A percentile compares a stretch with the other conserved stretches of the same genome.
Evolutionary conservation across 1,140 invertebrate genomes (phyloP).

Genomic region (Drosophila pandora): DNA sequence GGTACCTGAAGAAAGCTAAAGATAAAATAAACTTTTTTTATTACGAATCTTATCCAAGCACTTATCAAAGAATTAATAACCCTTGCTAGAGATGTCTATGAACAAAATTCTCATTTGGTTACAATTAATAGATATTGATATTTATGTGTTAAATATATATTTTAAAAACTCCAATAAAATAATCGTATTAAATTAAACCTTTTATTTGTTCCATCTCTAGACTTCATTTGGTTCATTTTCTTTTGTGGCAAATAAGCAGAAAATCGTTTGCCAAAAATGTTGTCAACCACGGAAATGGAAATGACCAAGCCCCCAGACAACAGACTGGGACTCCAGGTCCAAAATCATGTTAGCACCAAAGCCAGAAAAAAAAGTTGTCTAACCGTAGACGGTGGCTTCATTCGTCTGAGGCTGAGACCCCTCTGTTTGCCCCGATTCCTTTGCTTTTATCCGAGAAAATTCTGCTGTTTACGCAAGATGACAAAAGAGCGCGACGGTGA

Average conservation of each 20-base stretch:
- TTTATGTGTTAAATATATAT: no score
- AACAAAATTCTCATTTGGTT: background rate
- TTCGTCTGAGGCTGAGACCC: background rate
- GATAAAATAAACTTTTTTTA: slow-evolving; percentile 1
- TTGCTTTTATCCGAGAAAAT: slow-evolving; percentile 27
- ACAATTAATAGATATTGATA: no score
- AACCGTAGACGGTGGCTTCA: slow-evolving; percentile 23
- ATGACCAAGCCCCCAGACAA: slow-evolving; percentile 54
- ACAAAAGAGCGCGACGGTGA: slow-evolving; percentile 48
- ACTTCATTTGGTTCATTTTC: slow-evolving; percentile 33
- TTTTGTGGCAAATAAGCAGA: slow-evolving; percentile 78
- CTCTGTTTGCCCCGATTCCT: slow-evolving; percentile 5
- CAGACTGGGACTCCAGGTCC: slow-evolving; percentile 30
- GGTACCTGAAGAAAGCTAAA: slow-evolving; percentile 8
- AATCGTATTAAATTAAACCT: background rate
- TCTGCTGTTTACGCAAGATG: slow-evolving; percentile 72
- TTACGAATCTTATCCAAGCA: background rate
- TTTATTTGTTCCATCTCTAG: slow-evolving; percentile 44
- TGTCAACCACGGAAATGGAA: slow-evolving; percentile 74
- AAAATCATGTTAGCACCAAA: slow-evolving; percentile 51
- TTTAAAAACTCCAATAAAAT: no score
- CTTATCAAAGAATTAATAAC: background rate
- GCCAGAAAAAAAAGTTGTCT: slow-evolving; percentile 1
- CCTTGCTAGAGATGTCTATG: background rate
- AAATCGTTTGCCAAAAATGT: slow-evolving; percentile 80